Evolutionary conservation across 2,888 invertebrate genomes (phyloP).

Genomic region (Ashinkailepas kermadecensis): DNA sequence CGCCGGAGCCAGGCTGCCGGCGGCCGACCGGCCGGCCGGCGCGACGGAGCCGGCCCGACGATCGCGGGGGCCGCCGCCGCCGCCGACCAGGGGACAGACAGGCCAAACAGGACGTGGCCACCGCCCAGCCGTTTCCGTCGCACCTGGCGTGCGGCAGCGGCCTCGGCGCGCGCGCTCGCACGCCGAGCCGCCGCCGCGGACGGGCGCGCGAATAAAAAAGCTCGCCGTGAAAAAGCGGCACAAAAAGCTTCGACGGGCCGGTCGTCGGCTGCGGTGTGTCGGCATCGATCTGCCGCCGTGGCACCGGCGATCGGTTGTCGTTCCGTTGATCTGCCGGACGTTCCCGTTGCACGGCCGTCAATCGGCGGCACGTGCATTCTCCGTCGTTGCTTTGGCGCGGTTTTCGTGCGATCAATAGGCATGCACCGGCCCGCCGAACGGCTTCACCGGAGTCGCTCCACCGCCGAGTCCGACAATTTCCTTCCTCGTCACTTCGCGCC

Average conservation of each 20-base stretch:
- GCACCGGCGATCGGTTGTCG: too few relatives aligned
- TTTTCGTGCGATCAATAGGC: neutral
- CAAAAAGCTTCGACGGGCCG: too few relatives aligned
- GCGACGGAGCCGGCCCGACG: too few relatives aligned
- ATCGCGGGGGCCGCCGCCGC: neutral
- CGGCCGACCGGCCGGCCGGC: too few relatives aligned
- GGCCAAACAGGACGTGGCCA: neutral
- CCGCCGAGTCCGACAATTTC: too few relatives aligned
- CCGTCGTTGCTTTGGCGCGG: neutral
- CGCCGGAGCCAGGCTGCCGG: too few relatives aligned
- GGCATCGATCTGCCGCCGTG: too few relatives aligned
- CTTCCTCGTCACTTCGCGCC: too few relatives aligned
- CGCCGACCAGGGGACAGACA: neutral
- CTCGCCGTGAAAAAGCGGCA: neutral
- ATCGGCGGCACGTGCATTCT: neutral
- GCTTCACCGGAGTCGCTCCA: neutral
- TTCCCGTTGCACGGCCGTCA: too few relatives aligned
- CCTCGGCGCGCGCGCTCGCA: neutral
- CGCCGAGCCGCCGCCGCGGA: neutral
- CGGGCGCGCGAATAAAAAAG: neutral
- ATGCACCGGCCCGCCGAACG: neutral
- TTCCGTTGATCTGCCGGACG: too few relatives aligned
- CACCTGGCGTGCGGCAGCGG: neutral
- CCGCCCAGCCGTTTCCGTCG: neutral
- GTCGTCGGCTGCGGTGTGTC: too few relatives aligned